Evolutionary conservation across 2,888 invertebrate genomes (phyloP).

Genomic region (Lottia scabra): DNA sequence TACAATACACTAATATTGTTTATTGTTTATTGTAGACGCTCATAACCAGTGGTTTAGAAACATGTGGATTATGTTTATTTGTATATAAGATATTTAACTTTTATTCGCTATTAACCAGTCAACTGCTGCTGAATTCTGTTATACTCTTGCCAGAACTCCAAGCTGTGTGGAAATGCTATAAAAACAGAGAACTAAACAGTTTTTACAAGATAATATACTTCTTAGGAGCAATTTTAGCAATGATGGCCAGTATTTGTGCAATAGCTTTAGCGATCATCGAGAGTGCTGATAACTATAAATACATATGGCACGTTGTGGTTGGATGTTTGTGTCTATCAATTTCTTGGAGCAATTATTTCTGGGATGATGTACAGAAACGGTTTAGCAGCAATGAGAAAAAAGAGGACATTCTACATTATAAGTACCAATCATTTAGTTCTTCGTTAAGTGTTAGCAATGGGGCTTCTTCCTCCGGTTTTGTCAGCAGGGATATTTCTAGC

Average conservation of each 20-base stretch:
- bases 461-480: not conserved
- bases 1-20: too few relatives aligned
- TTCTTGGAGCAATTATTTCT: too few relatives aligned
- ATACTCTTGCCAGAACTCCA: constrained; percentile 38
- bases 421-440: not conserved
- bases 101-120: constrained; percentile 21
- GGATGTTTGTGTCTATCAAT: too few relatives aligned
- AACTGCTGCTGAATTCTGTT: constrained; percentile 44
- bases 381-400: not conserved
- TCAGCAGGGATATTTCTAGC: not conserved
- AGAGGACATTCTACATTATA: not conserved
- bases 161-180: constrained; percentile 6
- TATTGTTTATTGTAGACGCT: constrained; percentile 44
- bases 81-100: constrained; percentile 41
- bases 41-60: constrained; percentile 42
- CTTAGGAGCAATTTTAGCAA: not conserved
- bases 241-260: not conserved
- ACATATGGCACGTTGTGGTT: constrained; percentile 34
- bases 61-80: constrained; percentile 49
- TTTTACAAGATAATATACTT: not conserved
- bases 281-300: not conserved
- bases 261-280: not conserved
- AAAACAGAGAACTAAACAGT: not conserved
- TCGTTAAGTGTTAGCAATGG: not conserved
- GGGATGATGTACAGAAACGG: too few relatives aligned